phyloP scores from a whole-genome alignment of 2,113 vertebrate species.

The Erythrolamprus reginae region DNA sequence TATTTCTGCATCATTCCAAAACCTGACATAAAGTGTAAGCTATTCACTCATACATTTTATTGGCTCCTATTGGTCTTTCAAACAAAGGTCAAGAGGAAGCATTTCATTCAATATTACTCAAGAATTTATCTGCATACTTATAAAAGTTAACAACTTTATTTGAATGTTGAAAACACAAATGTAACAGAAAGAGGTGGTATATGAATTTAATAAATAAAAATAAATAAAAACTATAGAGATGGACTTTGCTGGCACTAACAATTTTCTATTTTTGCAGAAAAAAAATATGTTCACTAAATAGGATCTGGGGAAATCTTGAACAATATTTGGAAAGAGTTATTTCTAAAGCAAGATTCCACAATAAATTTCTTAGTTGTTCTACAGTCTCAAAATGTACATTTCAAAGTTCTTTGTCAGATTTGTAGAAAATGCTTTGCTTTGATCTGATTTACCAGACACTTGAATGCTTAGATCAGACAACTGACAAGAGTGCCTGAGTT shows the following conservation, averaged over 20 bases:
- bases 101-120: neutral
- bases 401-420: conserved; percentile 35
- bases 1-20: too few relatives aligned
- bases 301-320: neutral
- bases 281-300: neutral
- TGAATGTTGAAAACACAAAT: neutral
- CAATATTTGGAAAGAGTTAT: neutral
- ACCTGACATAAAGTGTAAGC: neutral
- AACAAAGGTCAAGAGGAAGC: neutral
- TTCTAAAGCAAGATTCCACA: neutral
- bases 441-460: conserved; percentile 41
- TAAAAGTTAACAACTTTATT: neutral
- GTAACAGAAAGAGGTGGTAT: neutral
- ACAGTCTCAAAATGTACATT: conserved; percentile 24
- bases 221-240: neutral
- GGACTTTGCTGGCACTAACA: neutral
- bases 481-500: neutral
- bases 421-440: conserved; percentile 21
- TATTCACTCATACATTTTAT: neutral
- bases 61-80: neutral
- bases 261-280: neutral
- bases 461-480: conserved; percentile 32
- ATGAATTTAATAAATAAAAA: neutral
- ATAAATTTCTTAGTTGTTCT: neutral
- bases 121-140: neutral